Evolutionary conservation across 2,113 vertebrate species (phyloP), one percentile per base, ranked within the genome.

Genomic region (Noturus placidus): DNA sequence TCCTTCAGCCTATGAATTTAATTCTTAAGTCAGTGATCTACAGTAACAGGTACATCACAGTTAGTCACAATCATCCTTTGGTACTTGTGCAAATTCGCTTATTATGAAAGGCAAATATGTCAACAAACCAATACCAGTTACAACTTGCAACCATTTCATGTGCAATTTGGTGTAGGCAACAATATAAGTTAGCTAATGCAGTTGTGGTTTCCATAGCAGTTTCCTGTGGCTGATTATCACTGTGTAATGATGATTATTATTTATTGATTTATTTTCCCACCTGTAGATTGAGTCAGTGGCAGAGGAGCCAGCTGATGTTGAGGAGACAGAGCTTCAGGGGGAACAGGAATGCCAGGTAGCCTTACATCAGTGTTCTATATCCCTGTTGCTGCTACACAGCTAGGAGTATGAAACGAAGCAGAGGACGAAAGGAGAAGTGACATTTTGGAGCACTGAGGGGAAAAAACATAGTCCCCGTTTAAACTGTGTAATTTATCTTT

Each of bases 291-390:
- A 69, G 74, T 83, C 91, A 67, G 86, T 67, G 86, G 93, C 90
- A 90, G 94, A 92, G 3, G 89, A 82, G 54, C 65, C 88, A 38
- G 30, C 87, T 89, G 93, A 90, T 88, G 86, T 86, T 81, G 95
- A 95, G 92, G 92, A 93, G 85, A 89, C 91, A 90, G 93, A 94
- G 91, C 93, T 88, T 78, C 92, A 92, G 84, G 52, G 88, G 42
- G 96, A 96, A 88, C 95, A 95, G 0, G 96, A 96, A 93, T 93
- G 93, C 2, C 93, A 96, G 95, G 96, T 97, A 94, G 86, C 84
- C 0, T 50, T 15, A 77, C 83, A 56, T 69, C 76, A 46, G 46
- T 57, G 46, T 65, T 86, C 61, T 72, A 57, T 79, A 74, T 70
- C 42, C 56, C 59, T 72, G 46, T 42, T 81, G 35, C 87, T 84